These are phyloP conservation scores for Drosophila subsilvestris DNA, from an alignment of 2,888 invertebrate genomes.

Conservation along the genomic window DNA sequence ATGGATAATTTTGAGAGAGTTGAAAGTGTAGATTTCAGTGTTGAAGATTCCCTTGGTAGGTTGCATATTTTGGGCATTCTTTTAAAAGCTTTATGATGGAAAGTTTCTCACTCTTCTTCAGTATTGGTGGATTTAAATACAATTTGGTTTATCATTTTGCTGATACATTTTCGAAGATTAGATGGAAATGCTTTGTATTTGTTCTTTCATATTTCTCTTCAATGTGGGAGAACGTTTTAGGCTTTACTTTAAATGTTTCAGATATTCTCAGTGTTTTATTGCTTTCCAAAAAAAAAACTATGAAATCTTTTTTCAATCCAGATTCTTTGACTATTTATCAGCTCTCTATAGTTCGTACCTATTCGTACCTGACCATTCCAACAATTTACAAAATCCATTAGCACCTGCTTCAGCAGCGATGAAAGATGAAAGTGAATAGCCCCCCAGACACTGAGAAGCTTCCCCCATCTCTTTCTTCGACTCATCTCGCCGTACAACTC, in stretches of 20 bases:
- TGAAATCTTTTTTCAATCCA: background rate
- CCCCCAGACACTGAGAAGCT: slow-evolving; percentile 29
- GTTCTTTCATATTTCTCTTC: too few species aligned
- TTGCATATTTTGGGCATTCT: background rate
- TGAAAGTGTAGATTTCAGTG: background rate
- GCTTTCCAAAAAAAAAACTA: too few species aligned
- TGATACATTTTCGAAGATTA: too few species aligned
- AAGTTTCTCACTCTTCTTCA: too few species aligned
- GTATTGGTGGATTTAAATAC: too few species aligned
- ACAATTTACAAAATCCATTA: slow-evolving; percentile 51
- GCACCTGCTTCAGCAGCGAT: slow-evolving; percentile 16
- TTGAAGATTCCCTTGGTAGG: background rate
- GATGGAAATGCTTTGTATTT: too few species aligned
- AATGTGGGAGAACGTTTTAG: too few species aligned
- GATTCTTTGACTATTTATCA: background rate
- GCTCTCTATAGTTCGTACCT: background rate
- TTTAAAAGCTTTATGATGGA: background rate
- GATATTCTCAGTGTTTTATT: too few species aligned
- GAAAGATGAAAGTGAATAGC: slow-evolving; percentile 43
- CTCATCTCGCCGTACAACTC: background rate
- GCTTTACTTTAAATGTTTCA: too few species aligned
- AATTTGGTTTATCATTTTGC: too few species aligned
- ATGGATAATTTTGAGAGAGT: background rate
- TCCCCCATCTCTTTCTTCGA: slow-evolving; percentile 12
- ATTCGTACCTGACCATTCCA: slow-evolving; percentile 1